Conservation (phyloP, 2,888 invertebrate species). For the Sarcophaga variegata region DNA sequence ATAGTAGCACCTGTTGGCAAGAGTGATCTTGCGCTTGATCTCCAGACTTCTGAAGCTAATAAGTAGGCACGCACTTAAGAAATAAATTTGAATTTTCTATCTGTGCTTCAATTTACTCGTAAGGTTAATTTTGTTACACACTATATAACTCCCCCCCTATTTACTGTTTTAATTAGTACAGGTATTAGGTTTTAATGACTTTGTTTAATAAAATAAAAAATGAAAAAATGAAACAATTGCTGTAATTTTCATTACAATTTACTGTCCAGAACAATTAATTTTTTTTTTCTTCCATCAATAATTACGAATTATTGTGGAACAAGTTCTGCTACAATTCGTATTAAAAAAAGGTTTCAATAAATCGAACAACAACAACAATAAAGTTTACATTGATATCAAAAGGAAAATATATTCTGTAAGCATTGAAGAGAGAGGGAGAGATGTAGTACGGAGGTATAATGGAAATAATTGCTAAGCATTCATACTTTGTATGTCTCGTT, state of each 20-base stretch:
- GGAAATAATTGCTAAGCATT: slow-evolving; percentile 54
- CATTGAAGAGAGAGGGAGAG: neutral
- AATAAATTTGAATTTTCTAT: too few relatives aligned
- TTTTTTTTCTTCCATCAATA: slow-evolving; percentile 26
- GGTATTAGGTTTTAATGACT: slow-evolving; percentile 33
- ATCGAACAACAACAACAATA: neutral
- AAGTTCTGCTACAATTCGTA: slow-evolving; percentile 40
- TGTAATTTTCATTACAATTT: slow-evolving; percentile 48
- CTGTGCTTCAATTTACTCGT: too few relatives aligned
- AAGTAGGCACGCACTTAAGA: too few relatives aligned
- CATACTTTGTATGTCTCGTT: slow-evolving; percentile 29
- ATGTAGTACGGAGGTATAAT: neutral
- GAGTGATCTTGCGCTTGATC: too few relatives aligned
- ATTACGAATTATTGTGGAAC: slow-evolving; percentile 51
- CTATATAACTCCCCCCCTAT: too few relatives aligned
- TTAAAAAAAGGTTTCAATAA: neutral
- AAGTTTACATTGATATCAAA: neutral
- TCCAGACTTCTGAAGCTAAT: too few relatives aligned
- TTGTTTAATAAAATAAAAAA: slow-evolving; percentile 24
- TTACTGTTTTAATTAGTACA: neutral
- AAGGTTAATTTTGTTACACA: too few relatives aligned
- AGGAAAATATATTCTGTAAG: neutral
- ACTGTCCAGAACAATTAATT: slow-evolving; percentile 47
- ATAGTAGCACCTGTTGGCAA: too few relatives aligned
- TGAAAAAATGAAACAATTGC: slow-evolving; percentile 14